Evolutionary conservation across 1,140 invertebrate genomes (phyloP), one percentile per base, ranked within the genome.

Genomic region (Fopius arisanus): DNA sequence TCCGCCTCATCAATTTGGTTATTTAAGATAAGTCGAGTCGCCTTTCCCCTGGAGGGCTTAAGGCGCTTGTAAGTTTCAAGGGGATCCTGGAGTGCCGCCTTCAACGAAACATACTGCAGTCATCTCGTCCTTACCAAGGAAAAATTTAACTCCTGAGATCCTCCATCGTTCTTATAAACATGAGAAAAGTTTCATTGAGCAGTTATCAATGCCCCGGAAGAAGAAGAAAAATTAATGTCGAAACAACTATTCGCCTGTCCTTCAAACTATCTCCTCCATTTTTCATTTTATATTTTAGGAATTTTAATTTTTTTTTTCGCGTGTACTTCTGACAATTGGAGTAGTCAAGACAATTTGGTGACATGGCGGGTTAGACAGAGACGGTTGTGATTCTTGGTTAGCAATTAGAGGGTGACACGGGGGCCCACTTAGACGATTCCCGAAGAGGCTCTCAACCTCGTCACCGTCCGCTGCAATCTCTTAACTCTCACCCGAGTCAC

Each of bases 341-440:
- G 7, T 23, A 59, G 21, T 59, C 21, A 59, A 59, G 54, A 59
- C 54, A 59, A 5, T 59, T 59, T 43, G 40, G 43, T 54, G 26
- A 69, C 33, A 51, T 7, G 26, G 16, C 43, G 26, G 16, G 48
- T 14, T 51, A 37, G 48, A 31, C 41, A 54, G 10, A 71, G 71
- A 72, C 76, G 76, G 76, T 72, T 78, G 72, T 78, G 78, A 77
- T 79, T 81, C 78, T 79, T 80, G 79, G 79, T 80, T 82, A 82
- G 80, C 80, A 83, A 83, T 83, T 83, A 80, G 80, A 77, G 79
- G 80, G 73, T 78, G 80, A 81, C 79, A 81, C 78, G 76, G 79
- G 79, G 80, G 78, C 75, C 79, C 79, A 81, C 79, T 81, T 80
- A 82, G 76, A 72, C 63, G 75, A 81, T 80, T 78, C 76, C 78